These are phyloP conservation scores for Pachyseris speciosa DNA, from an alignment of 64 coral and sea anemone species.

Conservation along the genomic window DNA sequence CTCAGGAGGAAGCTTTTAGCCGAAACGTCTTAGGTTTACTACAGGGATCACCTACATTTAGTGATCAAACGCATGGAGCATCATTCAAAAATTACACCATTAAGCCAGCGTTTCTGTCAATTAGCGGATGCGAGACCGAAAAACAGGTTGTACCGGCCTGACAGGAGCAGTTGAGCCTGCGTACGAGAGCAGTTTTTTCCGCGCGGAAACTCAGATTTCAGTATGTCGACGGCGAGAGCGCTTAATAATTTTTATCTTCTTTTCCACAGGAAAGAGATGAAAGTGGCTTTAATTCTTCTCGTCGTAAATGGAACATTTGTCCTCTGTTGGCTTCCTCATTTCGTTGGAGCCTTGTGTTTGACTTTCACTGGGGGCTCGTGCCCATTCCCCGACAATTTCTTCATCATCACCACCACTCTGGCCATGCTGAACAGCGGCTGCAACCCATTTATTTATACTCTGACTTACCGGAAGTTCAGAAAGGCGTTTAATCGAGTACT, in stretches of 20 bases:
- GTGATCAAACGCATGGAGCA: no score
- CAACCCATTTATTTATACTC: slow-evolving; percentile 68
- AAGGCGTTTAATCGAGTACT: slow-evolving; percentile 10
- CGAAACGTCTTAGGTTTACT: no score
- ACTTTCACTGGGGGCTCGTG: slow-evolving; percentile 31
- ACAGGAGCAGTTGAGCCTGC: no score
- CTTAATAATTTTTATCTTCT: neutral
- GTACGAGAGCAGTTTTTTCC: no score
- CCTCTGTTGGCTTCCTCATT: slow-evolving; percentile 66
- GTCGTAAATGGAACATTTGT: slow-evolving; percentile 68
- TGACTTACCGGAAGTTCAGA: slow-evolving; percentile 55
- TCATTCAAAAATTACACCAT: no score
- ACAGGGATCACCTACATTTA: no score
- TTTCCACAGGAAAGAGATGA: slow-evolving; percentile 65
- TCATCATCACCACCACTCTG: slow-evolving; percentile 67
- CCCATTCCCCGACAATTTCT: slow-evolving; percentile 69
- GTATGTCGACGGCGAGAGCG: no score
- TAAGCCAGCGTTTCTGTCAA: no score
- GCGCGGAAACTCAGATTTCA: no score
- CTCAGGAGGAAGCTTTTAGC: no score
- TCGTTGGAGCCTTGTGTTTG: slow-evolving; percentile 67
- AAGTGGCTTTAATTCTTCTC: slow-evolving; percentile 55
- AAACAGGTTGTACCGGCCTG: no score
- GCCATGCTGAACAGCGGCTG: slow-evolving; percentile 80
- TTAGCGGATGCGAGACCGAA: no score